Evolutionary conservation across 2,888 invertebrate species (phyloP), one percentile per base, ranked within the genome.

Genomic region (Cephus rjabovi): DNA sequence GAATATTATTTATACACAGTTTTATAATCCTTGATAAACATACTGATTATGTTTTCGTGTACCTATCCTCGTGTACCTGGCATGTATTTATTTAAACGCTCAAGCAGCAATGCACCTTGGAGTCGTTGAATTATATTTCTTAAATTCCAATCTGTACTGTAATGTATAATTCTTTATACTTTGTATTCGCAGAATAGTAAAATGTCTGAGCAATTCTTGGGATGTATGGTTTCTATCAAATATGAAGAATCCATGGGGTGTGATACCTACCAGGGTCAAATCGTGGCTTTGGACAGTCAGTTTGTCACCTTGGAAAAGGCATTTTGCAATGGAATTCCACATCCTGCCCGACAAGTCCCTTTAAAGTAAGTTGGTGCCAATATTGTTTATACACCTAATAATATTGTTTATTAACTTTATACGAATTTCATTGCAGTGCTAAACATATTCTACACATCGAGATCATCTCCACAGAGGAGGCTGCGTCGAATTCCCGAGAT

Each of bases 201-300:
- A 80, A 91, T 91, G 91, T 90, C 90, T 56, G 88, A 89, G 69
- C 88, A 91, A 81, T 91, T 89, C 82, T 83, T 91, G 76, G 98
- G 97, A 76, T 96, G 95, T 90, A 95, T 96, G 83, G 96, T 98
- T 82, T 97, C 97, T 31, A 95, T 98, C 80, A 95, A 96, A 90
- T 97, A 97, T 91, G 94, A 94, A 35, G 95, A 95, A 80, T 94
- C 95, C 74, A 91, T 96, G 81, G 97, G 97, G 75, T 56, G 56
- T 56, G 56, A 56, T 56, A 95, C 95, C 80, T 98, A 96, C 90
- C 97, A 98, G 92, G 97, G 95, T 30, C 93, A 94, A 87, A 97
- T 98, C 81, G 92, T 94, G 77, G 94, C 94, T 86, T 95, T 97
- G 35, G 96, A 96, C 86, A 94, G 94, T 76, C 92, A 93, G 73